These are phyloP conservation scores for Brevimyrus niger DNA, from an alignment of 2,113 vertebrate species.

Conservation along the genomic window DNA sequence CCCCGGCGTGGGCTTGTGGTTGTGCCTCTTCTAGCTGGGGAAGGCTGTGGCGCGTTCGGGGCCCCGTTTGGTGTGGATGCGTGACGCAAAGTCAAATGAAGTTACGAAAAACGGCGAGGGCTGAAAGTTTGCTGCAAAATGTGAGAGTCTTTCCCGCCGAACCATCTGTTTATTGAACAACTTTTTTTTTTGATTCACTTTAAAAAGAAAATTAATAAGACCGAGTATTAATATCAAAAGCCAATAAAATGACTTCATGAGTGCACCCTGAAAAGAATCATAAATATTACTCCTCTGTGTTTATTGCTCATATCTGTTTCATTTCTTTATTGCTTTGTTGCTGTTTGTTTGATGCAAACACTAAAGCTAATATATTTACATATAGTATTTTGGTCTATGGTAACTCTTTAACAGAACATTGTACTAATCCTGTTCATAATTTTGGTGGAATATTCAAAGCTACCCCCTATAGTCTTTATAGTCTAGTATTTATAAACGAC, in stretches of 20 bases:
- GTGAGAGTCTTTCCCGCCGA: neutral
- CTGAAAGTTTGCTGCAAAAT: neutral
- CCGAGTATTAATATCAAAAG: neutral
- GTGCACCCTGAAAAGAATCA: neutral
- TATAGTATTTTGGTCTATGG: neutral
- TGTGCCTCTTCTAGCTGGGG: constrained; percentile 7
- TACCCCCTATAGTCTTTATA: neutral
- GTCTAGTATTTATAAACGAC: neutral
- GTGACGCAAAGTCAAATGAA: constrained; percentile 5
- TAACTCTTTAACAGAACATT: neutral
- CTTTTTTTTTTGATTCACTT: neutral
- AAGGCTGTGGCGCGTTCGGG: constrained; percentile 1
- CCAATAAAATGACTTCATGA: neutral
- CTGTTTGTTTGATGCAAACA: neutral
- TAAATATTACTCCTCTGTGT: neutral
- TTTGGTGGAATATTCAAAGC: neutral
- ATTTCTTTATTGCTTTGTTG: neutral
- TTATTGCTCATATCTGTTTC: neutral
- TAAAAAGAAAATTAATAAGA: neutral
- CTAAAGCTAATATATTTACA: neutral
- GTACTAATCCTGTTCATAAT: neutral
- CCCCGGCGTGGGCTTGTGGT: constrained; percentile 26
- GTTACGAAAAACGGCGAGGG: neutral
- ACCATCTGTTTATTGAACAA: neutral
- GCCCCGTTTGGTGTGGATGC: constrained; percentile 8